Base-by-base conservation (phyloP, 2,113 vertebrate genomes). In the Calypte anna region DNA sequence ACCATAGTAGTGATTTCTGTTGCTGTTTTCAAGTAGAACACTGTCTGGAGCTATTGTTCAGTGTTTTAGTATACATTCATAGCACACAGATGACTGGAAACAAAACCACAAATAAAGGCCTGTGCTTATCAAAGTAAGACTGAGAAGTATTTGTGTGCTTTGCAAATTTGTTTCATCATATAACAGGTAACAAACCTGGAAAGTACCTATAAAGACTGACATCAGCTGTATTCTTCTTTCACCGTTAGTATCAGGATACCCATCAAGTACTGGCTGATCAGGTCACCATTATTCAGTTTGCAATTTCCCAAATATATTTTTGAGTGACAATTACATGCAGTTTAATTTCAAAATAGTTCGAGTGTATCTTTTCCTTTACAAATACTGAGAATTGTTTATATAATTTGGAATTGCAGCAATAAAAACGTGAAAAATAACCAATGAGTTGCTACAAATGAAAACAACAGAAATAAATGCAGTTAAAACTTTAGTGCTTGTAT, bases 11-110 rank as follows among this genome's bases (percentile, higher is more conserved):
- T 58, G 84, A 93, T 85, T 94, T 87, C 66, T 64, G 30, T 50
- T 66, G 57, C 74, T 87, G 3, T 67, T 86, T 81, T 84, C 43
- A 84, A 84, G 48, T 27, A 63, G 53, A 95, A 85, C 5, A 8
- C 40, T 86, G 58, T 68, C 70, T 86, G 66, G 66, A 82, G 36
- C 87, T 94, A 64, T 53, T 91, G 83, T 93, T 91, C 84, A n/a
- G 7, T 66, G 82, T 68, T 95, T 91, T 18, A 59, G 44, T 64
- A 90, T 38, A 79, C 54, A 61, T 68, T 93, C 57, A 38, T 27
- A 61, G 62, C 30, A 25, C 0, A 44, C 23, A 73, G 36, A 79
- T 81, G 83, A 89, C 19, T 76, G 44, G 44, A 90, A 93, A 94
- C 66, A 87, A 91, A 87, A 66, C 40, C 30, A 69, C n/a, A 87